phyloP scores from a whole-genome alignment of 1,140 invertebrate species.

The Mamestra configurata region DNA sequence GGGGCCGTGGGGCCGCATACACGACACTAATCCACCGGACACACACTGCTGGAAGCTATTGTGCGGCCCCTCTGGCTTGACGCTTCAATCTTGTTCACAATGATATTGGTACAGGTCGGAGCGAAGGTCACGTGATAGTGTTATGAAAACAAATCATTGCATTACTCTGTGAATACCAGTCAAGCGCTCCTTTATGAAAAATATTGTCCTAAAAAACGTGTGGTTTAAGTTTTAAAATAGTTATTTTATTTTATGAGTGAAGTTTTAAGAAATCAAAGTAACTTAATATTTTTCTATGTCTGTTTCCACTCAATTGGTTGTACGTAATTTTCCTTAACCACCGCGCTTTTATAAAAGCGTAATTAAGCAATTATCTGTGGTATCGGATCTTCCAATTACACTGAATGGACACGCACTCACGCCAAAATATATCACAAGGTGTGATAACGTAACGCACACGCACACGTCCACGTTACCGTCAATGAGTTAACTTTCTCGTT shows the following conservation, averaged over 20 bases:
- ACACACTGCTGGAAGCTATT: constrained; percentile 17
- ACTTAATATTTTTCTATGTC: constrained; percentile 1
- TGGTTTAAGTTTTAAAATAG: neutral
- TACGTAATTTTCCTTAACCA: constrained; percentile 23
- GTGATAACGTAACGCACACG: constrained; percentile 38
- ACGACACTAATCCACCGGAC: constrained; percentile 57
- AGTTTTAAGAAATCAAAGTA: neutral
- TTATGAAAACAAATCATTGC: constrained; percentile 33
- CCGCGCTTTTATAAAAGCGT: constrained; percentile 1
- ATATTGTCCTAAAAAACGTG: neutral
- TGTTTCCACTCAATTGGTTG: neutral
- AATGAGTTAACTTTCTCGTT: constrained; percentile 44
- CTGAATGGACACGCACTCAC: constrained; percentile 25
- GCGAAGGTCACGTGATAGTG: constrained; percentile 33
- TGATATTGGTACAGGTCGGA: constrained; percentile 22
- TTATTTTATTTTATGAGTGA: neutral
- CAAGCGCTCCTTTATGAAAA: neutral
- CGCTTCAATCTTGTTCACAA: constrained; percentile 28
- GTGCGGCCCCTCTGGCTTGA: constrained; percentile 26
- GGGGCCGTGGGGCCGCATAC: constrained; percentile 72
- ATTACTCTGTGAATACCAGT: neutral
- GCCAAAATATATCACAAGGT: constrained; percentile 14
- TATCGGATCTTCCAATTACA: constrained; percentile 39
- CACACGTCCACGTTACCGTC: constrained; percentile 17
- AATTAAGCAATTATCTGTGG: constrained; percentile 44